A percentile compares a stretch with the other conserved stretches of the same genome.
These are phyloP conservation scores for Shargacucullia verbasci DNA, from an alignment of 2,888 invertebrate species.

Conservation along the genomic window DNA sequence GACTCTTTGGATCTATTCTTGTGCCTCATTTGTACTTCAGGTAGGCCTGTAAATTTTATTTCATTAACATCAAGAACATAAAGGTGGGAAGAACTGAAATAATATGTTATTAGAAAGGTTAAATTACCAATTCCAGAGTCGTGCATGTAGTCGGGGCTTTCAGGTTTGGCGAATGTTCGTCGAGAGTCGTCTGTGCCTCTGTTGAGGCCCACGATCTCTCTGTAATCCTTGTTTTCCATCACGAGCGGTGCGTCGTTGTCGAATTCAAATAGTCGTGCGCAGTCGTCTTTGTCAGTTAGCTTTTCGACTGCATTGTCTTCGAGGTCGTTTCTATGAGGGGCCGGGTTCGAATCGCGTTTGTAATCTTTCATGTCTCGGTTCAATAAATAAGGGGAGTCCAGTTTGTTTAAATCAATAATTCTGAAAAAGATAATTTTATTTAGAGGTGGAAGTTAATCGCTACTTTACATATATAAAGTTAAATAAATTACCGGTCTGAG, in stretches of 20 bases:
- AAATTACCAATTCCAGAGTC: constrained; percentile 86
- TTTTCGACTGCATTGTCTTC: constrained; percentile 84
- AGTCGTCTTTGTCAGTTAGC: constrained; percentile 82
- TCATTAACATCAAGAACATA: constrained; percentile 9
- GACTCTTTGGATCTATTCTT: constrained; percentile 82
- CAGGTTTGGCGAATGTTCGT: constrained; percentile 85
- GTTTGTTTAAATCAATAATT: constrained; percentile 87
- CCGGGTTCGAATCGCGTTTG: constrained; percentile 75
- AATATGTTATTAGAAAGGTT: not conserved
- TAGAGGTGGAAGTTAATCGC: not conserved
- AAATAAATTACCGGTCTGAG: constrained; percentile 75
- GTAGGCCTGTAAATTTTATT: constrained; percentile 73
- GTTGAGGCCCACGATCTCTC: constrained; percentile 84
- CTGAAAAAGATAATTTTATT: constrained; percentile 63
- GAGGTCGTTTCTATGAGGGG: constrained; percentile 68
- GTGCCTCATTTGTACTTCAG: constrained; percentile 86
- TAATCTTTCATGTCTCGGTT: constrained; percentile 80
- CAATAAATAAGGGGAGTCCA: constrained; percentile 81
- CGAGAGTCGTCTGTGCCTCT: constrained; percentile 85
- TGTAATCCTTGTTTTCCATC: constrained; percentile 84
- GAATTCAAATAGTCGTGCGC: constrained; percentile 88
- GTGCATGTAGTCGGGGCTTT: constrained; percentile 88
- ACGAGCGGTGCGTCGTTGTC: constrained; percentile 89
- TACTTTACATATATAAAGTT: not conserved
- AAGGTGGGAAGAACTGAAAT: not conserved